Base-by-base conservation (phyloP, 2,113 vertebrate genomes). In the Myotis lucifugus region DNA sequence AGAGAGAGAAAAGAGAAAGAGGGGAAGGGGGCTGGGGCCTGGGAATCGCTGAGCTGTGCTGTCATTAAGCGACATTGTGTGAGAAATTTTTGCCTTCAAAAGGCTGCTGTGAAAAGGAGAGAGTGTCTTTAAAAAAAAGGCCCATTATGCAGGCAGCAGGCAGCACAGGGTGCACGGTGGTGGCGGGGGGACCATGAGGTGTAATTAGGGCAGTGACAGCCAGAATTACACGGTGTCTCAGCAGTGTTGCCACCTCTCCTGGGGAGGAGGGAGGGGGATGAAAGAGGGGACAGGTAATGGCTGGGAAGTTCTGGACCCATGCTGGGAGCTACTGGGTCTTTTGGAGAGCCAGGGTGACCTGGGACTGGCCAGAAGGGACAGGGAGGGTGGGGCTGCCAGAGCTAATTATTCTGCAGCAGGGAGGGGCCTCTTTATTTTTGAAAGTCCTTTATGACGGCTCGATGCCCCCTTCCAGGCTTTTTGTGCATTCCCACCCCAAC, bases 1-100 rank as follows among this genome's bases (percentile, higher is more conserved):
- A 83, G 40, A 21, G 81, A 19, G 17, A 32, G 37, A 17, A 13
- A 15, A 21, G 73, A 87, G 78, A 69, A 25, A 54, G 76, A 46
- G 40, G 17, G 76, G 34, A 8, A 37, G 67, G 50, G 72, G 82
- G 72, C 11, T 74, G 95, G 54, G 93, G 83, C 91, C 14, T 93
- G 89, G 93, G 96, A 93, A 69, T 92, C 21, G 6, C 72, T 40
- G 46, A 91, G 95, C 81, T 25, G 46, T 1, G 88, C 96, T 94
- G 93, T 96, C 94, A 96, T 97, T 97, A 97, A 95, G 97, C 67
- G 25, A 93, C 96, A 97, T 97, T 97, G 97, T 94, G 94, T 90
- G 95, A 96, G 95, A 77, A 77, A 97, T 88, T 86, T 97, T 81
- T 93, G 94, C 67, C 91, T 85, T 91, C 56, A 97, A 97, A 95